Evolutionary conservation across 2,888 invertebrate species (phyloP).

Genomic region (Alsophila aescularia): DNA sequence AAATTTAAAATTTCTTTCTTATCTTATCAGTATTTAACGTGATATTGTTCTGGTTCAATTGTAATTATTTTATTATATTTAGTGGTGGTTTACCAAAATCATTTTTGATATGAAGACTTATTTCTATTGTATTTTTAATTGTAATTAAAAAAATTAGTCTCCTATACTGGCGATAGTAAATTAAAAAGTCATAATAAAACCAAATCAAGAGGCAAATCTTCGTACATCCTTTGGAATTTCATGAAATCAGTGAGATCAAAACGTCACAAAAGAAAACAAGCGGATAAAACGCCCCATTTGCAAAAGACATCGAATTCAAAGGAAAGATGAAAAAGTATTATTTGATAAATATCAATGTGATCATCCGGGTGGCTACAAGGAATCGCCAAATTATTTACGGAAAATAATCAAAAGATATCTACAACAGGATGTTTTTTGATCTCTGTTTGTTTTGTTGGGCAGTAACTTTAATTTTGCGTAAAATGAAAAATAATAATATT

Average conservation of each 20-base stretch:
- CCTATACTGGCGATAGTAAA: no score
- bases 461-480: background rate
- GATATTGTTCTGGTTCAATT: no score
- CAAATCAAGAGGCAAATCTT: background rate
- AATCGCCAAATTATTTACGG: slow-evolving; percentile 26
- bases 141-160: no score
- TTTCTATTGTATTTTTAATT: no score
- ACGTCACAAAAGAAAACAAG: slow-evolving; percentile 20
- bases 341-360: slow-evolving; percentile 25
- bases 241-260: slow-evolving; percentile 11
- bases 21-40: no score
- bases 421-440: background rate
- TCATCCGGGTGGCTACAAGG: slow-evolving; percentile 16
- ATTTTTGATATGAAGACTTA: no score
- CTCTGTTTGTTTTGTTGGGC: slow-evolving; percentile 6
- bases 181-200: no score
- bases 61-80: no score
- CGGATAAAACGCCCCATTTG: slow-evolving; percentile 19
- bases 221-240: background rate
- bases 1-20: no score
- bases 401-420: slow-evolving; percentile 27
- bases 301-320: slow-evolving; percentile 22
- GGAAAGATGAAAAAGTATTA: slow-evolving; percentile 13
- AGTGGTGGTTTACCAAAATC: no score
- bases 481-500: no score